Evolutionary conservation across 2,113 vertebrate species (phyloP).

Genomic region (Diglossa brunneiventris): DNA sequence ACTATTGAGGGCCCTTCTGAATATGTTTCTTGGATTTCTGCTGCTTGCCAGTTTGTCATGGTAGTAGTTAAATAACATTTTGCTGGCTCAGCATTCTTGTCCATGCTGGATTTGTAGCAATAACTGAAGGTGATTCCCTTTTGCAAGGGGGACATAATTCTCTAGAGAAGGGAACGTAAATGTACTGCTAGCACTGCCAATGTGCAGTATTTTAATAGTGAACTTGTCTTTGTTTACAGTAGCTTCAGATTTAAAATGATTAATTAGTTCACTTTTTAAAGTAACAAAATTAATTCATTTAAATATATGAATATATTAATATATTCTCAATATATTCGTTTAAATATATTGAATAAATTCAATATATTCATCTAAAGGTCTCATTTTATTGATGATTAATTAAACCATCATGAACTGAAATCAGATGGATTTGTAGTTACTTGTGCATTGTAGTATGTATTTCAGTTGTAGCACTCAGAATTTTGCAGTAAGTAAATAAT

Average conservation of each 20-base stretch:
- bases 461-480: not conserved
- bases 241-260: slow-evolving; percentile 36
- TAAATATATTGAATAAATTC: not conserved
- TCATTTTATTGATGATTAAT: slow-evolving; percentile 34
- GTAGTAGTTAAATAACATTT: not conserved
- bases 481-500: not conserved
- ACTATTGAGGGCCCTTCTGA: not conserved
- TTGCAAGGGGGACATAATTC: not conserved
- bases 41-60: not conserved
- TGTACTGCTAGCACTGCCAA: slow-evolving; percentile 12
- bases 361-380: not conserved
- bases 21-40: not conserved
- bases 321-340: no score
- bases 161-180: not conserved
- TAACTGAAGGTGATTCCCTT: slow-evolving; percentile 29
- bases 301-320: no score
- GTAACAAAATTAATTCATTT: not conserved
- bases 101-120: not conserved
- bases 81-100: slow-evolving; percentile 26
- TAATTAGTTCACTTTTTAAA: not conserved
- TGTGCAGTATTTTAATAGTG: slow-evolving; percentile 42
- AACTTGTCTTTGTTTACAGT: slow-evolving; percentile 44
- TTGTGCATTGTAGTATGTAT: not conserved
- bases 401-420: not conserved
- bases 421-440: not conserved